Evolutionary conservation across 1,140 invertebrate species (phyloP), one percentile per base, ranked within the genome.

Genomic region (Drosophila ironensis): DNA sequence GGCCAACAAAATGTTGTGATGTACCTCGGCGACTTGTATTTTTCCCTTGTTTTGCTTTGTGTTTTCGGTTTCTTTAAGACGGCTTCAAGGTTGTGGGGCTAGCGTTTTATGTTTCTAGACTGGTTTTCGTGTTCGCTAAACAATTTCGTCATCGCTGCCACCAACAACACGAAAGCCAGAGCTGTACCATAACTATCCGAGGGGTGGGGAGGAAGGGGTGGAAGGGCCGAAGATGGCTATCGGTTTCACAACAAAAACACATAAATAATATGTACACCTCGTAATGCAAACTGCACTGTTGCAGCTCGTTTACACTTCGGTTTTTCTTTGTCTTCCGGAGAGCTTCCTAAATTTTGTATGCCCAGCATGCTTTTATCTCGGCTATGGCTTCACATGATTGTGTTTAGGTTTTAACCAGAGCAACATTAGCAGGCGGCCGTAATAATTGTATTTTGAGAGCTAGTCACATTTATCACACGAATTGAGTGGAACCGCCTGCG

Each of bases 71-170:
- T 68, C 75, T 73, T 64, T 70, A 69, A 69, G 76, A 86, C 80
- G 53, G 68, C 78, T 84, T 86, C 78, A 82, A 82, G 78, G 78
- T 82, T 82, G 78, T 57, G 51, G 51, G 46, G 51, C 56, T 72
- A 41, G 52, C 45, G 52, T 86, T 53, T 73, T 57, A 61, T 78
- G 44, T 82, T 73, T 82, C 78, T 82, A 82, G 78, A 82, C 78
- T 82, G 78, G 78, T 82, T 71, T 71, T 67, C 61, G 60, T 68
- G 82, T 82, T 86, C 69, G 80, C 78, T 82, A 61, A 78, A 59
- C 57, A 78, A 78, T 82, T 82, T 82, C 78, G 78, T 82, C 78
- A 82, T 82, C 80, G 45, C 33, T 54, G 50, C 20, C 52, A 47
- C 33, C 66, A 61, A 37, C 60, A 68, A 59, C 52, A 53, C 27